These are phyloP conservation scores for Remorina albescens DNA, from an alignment of 2,797 vertebrate species.

Conservation along the genomic window DNA sequence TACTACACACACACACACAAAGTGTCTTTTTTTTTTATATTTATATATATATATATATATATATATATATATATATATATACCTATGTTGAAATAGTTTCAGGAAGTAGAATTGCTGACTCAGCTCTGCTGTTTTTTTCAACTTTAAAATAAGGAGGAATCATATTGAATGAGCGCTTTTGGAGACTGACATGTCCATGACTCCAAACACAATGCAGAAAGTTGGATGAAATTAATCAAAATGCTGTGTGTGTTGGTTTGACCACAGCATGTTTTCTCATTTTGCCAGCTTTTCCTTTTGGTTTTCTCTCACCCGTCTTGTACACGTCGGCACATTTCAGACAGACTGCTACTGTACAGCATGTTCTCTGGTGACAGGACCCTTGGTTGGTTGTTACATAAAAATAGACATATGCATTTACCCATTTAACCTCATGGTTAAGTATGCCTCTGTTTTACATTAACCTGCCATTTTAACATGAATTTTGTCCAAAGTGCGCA, in stretches of 20 bases:
- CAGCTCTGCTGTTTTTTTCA: background rate
- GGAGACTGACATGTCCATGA: background rate
- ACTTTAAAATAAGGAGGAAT: conserved; percentile 23
- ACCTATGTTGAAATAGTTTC: conserved; percentile 60
- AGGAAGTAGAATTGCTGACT: conserved; percentile 66
- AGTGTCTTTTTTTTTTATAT: conserved; percentile 22
- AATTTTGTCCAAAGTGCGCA: conserved; percentile 25
- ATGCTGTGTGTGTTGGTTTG: background rate
- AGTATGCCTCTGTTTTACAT: conserved; percentile 25
- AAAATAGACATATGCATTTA: conserved; percentile 46
- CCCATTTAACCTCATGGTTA: conserved; percentile 34
- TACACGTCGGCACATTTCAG: conserved; percentile 39
- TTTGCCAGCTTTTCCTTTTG: conserved; percentile 15
- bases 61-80: too few species aligned
- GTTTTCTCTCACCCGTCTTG: conserved; percentile 3
- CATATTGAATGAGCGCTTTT: background rate
- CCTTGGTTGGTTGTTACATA: conserved; percentile 33
- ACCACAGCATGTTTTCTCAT: conserved; percentile 3
- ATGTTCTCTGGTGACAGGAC: conserved; percentile 26
- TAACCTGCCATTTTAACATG: conserved; percentile 50
- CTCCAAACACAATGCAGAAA: background rate
- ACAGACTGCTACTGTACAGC: conserved; percentile 40
- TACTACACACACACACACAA: conserved; percentile 9
- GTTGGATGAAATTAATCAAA: background rate
- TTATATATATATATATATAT: conserved; percentile 24